phyloP scores from a whole-genome alignment of 2,797 vertebrate species.

The Salmo trutta region DNA sequence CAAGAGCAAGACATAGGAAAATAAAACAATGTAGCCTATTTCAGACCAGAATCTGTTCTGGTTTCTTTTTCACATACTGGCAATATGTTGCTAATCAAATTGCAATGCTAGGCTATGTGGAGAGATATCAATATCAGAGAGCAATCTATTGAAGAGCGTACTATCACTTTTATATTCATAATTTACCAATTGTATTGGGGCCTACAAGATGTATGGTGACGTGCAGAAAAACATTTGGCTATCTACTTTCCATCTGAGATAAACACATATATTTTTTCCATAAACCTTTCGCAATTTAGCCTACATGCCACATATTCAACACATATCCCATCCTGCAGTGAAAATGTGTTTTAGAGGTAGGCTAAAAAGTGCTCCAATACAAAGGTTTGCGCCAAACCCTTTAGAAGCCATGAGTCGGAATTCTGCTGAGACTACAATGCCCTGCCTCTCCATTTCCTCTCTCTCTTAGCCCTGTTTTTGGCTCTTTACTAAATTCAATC shows the following conservation, averaged over 20 bases:
- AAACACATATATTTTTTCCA: background rate
- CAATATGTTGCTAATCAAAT: no score
- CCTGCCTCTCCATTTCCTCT: constrained; percentile 26
- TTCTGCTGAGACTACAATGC: constrained; percentile 48
- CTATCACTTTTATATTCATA: background rate
- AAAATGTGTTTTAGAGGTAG: background rate
- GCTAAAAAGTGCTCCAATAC: background rate
- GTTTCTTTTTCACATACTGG: no score
- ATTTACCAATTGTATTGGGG: no score
- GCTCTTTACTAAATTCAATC: constrained; percentile 72
- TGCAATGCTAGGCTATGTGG: no score
- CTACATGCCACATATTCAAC: background rate
- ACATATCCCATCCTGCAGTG: background rate
- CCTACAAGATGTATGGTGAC: no score
- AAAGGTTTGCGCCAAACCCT: background rate
- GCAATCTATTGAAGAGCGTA: background rate
- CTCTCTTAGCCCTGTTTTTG: constrained; percentile 68
- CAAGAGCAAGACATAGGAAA: no score
- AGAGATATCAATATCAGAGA: background rate
- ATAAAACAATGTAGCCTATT: no score
- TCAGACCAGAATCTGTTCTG: no score
- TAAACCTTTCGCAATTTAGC: background rate
- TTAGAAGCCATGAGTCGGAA: constrained; percentile 36
- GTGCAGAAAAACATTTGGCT: no score
- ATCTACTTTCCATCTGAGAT: constrained; percentile 9